phyloP scores from a whole-genome alignment of 2,797 vertebrate genomes.

The Chiloscyllium punctatum region DNA sequence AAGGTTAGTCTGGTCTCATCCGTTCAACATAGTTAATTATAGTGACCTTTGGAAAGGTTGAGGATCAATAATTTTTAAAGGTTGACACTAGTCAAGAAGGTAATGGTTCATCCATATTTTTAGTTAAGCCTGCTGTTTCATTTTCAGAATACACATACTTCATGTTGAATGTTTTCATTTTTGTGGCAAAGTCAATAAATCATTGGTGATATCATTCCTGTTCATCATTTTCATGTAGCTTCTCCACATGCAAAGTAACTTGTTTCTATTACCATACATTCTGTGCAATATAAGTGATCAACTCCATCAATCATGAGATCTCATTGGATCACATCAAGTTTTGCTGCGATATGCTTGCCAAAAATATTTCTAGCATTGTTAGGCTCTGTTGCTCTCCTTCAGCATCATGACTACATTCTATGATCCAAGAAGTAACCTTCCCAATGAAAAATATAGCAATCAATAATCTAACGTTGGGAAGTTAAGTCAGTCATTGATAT shows the following conservation, averaged over 20 bases:
- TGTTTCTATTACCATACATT: not conserved
- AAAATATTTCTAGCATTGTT: not conserved
- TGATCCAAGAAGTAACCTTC: not conserved
- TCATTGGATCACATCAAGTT: not conserved
- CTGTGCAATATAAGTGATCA: not conserved
- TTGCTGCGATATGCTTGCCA: not conserved
- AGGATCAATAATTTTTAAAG: not conserved
- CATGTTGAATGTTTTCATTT: not conserved
- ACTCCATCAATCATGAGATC: not conserved
- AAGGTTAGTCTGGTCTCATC: not conserved
- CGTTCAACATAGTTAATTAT: not conserved
- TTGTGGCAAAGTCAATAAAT: not conserved
- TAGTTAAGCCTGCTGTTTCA: not conserved
- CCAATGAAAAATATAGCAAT: not conserved
- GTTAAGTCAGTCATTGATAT: not conserved
- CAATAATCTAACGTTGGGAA: not conserved
- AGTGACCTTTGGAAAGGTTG: not conserved
- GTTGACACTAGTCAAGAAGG: not conserved
- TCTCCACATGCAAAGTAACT: not conserved
- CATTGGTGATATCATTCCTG: not conserved
- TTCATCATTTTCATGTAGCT: not conserved
- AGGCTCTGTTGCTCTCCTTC: not conserved
- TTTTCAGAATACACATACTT: not conserved
- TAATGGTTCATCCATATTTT: not conserved
- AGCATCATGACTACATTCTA: not conserved